Base-by-base conservation (phyloP, 1,140 invertebrate species). In the Phenacoccus solenopsis region DNA sequence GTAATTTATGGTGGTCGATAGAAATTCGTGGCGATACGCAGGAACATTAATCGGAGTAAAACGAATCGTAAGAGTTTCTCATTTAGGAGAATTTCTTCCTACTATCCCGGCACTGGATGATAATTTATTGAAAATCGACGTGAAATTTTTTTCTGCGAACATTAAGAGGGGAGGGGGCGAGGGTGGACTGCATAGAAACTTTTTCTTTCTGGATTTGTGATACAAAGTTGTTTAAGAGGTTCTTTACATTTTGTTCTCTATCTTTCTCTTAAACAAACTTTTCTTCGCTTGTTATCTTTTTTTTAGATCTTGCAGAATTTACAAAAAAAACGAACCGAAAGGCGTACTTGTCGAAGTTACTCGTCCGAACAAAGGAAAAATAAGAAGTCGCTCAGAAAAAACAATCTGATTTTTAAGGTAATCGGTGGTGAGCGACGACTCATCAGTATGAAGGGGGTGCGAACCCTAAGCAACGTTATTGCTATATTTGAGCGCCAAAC, bases 401-500 rank as follows among this genome's bases (percentile, higher is more conserved):
- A 88, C 89, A 91, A 91, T 89, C 89, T 92, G 85, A 92, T 93
- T 88, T 90, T 92, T 87, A 93, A 93, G 91, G 91, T 93, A 93
- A 93, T 87, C 86, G 82, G 69, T 64, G 61, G 38, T 64, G 59
- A 64, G 59, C 59, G 59, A 64, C 59, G 25, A 64, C 59, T 64
- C 59, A 64, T 64, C 59, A 64, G 59, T 27, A 64, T 64, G 59
- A 64, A 64, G 16, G 21, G 59, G 59, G 10, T 64, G 59, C 59
- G 59, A 64, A 64, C 59, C 59, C 59, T 27, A 64, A 59, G 59
- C 59, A 24, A 64, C 59, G 22, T 64, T 64, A 25, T 22, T 22
- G 59, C 59, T 64, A 64, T 25, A 10, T 64, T 64, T 64, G 59
- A 64, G 59, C 59, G 59, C 59, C 59, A 64, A 64, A 25, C 10